Evolutionary conservation across 2,888 invertebrate species (phyloP).

Genomic region (Dendrolimus houi): DNA sequence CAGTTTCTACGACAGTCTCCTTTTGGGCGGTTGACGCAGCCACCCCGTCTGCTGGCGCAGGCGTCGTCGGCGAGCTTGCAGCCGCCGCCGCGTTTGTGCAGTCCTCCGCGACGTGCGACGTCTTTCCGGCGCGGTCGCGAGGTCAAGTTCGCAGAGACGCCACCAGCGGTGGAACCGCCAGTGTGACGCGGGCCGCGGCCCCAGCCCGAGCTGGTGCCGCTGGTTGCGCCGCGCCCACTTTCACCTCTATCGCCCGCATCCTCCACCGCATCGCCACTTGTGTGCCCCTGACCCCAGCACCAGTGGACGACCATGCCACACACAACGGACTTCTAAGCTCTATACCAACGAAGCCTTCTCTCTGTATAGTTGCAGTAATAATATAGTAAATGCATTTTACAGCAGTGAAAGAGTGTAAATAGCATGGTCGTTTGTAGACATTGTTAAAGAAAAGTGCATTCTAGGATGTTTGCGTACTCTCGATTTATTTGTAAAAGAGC

Average conservation of each 20-base stretch:
- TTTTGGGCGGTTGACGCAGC: constrained; percentile 59
- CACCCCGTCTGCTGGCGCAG: constrained; percentile 51
- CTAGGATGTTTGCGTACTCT: constrained; percentile 5
- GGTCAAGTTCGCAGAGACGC: constrained; percentile 69
- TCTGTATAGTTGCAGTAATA: background rate
- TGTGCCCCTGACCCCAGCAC: constrained; percentile 43
- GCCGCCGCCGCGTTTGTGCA: constrained; percentile 40
- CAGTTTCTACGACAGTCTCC: constrained; percentile 84
- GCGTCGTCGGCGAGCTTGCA: constrained; percentile 68
- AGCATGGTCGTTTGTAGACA: background rate
- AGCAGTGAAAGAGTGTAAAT: background rate
- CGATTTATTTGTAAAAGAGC: constrained; percentile 26
- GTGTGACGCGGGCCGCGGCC: constrained; percentile 74
- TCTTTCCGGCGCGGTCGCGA: constrained; percentile 68
- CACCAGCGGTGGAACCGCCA: constrained; percentile 37
- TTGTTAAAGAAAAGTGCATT: constrained; percentile 5
- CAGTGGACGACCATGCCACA: constrained; percentile 43
- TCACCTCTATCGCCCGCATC: constrained; percentile 23
- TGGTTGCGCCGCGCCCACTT: constrained; percentile 34
- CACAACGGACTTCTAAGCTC: constrained; percentile 56
- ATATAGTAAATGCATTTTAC: background rate
- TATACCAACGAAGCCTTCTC: constrained; percentile 1
- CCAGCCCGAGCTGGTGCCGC: constrained; percentile 74
- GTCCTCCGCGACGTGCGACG: constrained; percentile 57
- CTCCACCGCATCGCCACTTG: constrained; percentile 14